Conservation (phyloP, 2,888 invertebrate genomes). For the Leptopilina drosophilae region DNA sequence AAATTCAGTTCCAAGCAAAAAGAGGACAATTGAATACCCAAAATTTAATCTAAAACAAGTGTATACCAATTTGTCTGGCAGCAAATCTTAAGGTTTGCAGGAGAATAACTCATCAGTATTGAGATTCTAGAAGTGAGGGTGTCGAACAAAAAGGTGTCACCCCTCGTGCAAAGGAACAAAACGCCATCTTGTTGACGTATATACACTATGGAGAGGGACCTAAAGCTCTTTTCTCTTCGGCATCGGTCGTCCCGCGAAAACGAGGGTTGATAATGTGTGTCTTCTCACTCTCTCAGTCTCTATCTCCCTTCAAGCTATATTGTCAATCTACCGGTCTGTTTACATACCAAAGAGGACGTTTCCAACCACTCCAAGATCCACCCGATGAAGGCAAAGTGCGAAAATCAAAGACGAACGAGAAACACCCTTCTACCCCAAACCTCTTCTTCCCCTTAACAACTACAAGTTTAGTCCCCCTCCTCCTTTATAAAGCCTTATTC, state of each 20-base stretch:
- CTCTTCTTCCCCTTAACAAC: not conserved
- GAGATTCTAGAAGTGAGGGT: slow-evolving; percentile 22
- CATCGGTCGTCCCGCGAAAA: slow-evolving; percentile 24
- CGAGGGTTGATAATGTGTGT: slow-evolving; percentile 36
- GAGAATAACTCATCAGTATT: slow-evolving; percentile 36
- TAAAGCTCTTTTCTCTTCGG: slow-evolving; percentile 33
- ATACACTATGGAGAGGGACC: slow-evolving; percentile 19
- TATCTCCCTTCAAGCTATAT: slow-evolving; percentile 21
- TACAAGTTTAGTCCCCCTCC: not conserved
- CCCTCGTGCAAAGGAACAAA: slow-evolving; percentile 14
- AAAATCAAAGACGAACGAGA: slow-evolving; percentile 29
- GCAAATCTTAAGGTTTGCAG: not conserved
- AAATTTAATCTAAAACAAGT: not conserved
- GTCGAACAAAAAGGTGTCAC: slow-evolving; percentile 29
- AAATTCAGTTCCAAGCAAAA: not conserved
- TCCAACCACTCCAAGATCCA: slow-evolving; percentile 27
- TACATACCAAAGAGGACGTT: slow-evolving; percentile 36
- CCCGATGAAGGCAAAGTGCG: slow-evolving; percentile 11
- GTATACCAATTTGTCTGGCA: slow-evolving; percentile 12
- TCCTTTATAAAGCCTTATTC: too few species aligned
- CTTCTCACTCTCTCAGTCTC: too few species aligned
- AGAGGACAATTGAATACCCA: not conserved
- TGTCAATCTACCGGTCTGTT: slow-evolving; percentile 40
- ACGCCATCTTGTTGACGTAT: slow-evolving; percentile 28
- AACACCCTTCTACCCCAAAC: not conserved